phyloP scores from a whole-genome alignment of 2,888 invertebrate species.

The Hemaris fuciformis region DNA sequence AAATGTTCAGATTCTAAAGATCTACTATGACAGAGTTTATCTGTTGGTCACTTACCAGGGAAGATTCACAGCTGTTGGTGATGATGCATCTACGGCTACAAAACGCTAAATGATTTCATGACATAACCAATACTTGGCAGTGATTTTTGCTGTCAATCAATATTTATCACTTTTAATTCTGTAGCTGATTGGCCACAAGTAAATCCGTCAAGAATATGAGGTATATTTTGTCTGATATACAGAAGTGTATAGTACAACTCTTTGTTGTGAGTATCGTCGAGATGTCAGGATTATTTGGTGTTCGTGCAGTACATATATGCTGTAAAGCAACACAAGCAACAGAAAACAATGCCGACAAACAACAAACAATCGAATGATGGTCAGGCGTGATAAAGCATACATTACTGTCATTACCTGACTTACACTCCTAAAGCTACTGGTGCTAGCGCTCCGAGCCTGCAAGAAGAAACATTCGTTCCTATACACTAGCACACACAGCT shows the following conservation, averaged over 20 bases:
- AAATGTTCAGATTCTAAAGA: not conserved
- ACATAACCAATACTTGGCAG: conserved; percentile 47
- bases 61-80: conserved; percentile 40
- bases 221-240: not conserved
- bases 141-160: conserved; percentile 37
- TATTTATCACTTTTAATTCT: not conserved
- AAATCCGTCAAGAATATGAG: not conserved
- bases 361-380: conserved; percentile 57
- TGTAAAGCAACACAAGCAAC: conserved; percentile 14
- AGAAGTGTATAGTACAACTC: no score
- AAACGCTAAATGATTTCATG: conserved; percentile 60
- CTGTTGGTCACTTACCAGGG: conserved; percentile 11
- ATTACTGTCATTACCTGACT: conserved; percentile 86
- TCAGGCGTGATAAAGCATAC: conserved; percentile 65
- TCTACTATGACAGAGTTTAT: conserved; percentile 7
- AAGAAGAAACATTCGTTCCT: conserved; percentile 82
- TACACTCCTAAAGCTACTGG: conserved; percentile 94
- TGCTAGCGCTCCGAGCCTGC: conserved; percentile 93
- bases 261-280: not conserved
- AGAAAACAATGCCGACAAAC: conserved; percentile 61
- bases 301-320: not conserved
- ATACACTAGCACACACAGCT: conserved; percentile 79
- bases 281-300: not conserved
- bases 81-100: conserved; percentile 56
- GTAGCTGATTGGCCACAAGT: no score